These are phyloP conservation scores for Alviniconcha marisindica DNA, from an alignment of 1,140 invertebrate species.

Conservation along the genomic window DNA sequence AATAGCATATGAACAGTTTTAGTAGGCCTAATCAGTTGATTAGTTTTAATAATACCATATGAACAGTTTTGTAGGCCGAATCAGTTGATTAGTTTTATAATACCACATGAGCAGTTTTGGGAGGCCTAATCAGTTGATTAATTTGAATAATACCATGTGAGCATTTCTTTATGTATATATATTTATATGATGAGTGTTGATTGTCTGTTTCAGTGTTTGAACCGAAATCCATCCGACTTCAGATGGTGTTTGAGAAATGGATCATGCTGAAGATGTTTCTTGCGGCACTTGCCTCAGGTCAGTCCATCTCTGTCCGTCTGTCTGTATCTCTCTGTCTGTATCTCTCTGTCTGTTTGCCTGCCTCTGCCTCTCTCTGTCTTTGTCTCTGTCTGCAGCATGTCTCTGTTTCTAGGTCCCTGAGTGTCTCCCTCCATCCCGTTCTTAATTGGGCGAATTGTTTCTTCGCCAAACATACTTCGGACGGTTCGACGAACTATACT, in stretches of 20 bases:
- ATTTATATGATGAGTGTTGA: not conserved
- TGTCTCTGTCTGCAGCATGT: not conserved
- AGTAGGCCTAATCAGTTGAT: too few species aligned
- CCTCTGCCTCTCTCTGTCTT: conserved; percentile 15
- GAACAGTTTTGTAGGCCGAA: too few species aligned
- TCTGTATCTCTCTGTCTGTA: conserved; percentile 13
- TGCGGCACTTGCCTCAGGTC: conserved; percentile 60
- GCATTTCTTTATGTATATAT: not conserved
- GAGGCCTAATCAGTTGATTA: too few species aligned
- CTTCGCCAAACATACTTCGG: too few species aligned
- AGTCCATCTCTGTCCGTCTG: not conserved
- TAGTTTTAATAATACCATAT: not conserved
- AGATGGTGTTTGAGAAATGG: conserved; percentile 68
- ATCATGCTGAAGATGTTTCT: conserved; percentile 71
- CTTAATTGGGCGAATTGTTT: too few species aligned
- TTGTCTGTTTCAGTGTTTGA: conserved; percentile 66
- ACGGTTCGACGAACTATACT: too few species aligned
- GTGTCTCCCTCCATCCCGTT: too few species aligned
- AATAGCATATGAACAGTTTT: too few species aligned
- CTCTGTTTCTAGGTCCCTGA: too few species aligned
- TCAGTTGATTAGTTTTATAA: too few species aligned
- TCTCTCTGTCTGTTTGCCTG: conserved; percentile 18
- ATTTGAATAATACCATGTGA: not conserved
- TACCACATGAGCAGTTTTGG: too few species aligned
- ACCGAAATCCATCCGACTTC: conserved; percentile 60